Evolutionary conservation across 2,113 vertebrate species (phyloP).

Genomic region (Apodemus speciosus): DNA sequence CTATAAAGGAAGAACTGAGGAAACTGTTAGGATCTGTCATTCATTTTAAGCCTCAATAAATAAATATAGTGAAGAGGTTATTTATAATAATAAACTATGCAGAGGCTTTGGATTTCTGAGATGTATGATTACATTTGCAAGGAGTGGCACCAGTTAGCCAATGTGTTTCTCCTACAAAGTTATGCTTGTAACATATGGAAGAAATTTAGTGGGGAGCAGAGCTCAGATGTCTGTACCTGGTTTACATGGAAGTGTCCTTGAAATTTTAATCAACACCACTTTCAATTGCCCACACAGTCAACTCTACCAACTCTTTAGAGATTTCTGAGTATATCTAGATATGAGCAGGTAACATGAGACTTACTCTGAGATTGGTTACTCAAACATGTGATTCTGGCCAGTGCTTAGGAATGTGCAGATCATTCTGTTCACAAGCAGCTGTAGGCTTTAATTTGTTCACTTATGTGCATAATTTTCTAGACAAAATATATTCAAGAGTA

Average conservation of each 20-base stretch:
- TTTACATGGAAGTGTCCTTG: neutral
- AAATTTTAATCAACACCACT: neutral
- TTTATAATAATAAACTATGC: neutral
- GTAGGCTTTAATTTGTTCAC: neutral
- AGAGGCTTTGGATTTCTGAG: neutral
- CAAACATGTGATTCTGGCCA: neutral
- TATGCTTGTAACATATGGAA: neutral
- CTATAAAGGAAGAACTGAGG: neutral
- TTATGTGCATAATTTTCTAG: neutral
- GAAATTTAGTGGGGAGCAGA: neutral
- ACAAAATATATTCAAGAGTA: neutral
- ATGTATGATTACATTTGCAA: neutral
- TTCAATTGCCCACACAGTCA: neutral
- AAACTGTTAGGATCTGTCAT: neutral
- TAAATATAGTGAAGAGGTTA: neutral
- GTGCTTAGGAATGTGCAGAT: neutral
- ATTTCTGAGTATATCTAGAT: neutral
- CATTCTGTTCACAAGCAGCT: neutral
- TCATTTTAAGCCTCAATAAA: conserved; percentile 8
- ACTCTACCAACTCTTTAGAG: neutral
- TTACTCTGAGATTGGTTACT: neutral
- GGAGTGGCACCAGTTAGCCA: neutral
- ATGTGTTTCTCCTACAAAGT: neutral
- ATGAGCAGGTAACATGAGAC: neutral
- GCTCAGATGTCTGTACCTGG: neutral